Percentiles rank a stretch among this genome's conserved stretches.
phyloP scores from a whole-genome alignment of 2,888 invertebrate genomes.

The Phaedon cochleariae region DNA sequence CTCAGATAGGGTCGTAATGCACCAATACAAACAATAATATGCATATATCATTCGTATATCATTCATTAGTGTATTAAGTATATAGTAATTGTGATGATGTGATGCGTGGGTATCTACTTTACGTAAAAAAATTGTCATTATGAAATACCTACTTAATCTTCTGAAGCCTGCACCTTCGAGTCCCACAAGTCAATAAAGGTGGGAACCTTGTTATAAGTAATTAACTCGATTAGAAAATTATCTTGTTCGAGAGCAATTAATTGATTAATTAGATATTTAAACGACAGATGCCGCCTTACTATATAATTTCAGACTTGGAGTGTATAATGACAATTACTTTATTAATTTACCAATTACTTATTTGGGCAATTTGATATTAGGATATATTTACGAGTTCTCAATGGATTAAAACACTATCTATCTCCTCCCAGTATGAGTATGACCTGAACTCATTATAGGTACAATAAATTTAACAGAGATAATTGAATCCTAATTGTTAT shows the following conservation, averaged over 20 bases:
- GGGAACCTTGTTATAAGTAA: conserved; percentile 35
- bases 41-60: too few species aligned
- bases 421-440: not conserved
- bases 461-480: not conserved
- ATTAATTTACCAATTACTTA: conserved; percentile 45
- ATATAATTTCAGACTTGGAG: conserved; percentile 32
- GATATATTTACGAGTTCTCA: conserved; percentile 15
- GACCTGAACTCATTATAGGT: not conserved
- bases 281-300: conserved; percentile 36
- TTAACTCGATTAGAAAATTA: conserved; percentile 37
- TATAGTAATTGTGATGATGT: too few species aligned
- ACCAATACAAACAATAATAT: too few species aligned
- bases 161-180: not conserved
- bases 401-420: not conserved
- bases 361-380: conserved; percentile 26
- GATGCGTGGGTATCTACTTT: too few species aligned
- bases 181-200: conserved; percentile 34
- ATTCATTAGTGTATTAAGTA: too few species aligned
- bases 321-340: conserved; percentile 41
- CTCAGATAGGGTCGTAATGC: too few species aligned
- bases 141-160: not conserved
- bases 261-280: conserved; percentile 41
- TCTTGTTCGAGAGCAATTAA: conserved; percentile 35
- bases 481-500: too few species aligned
- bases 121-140: too few species aligned